phyloP scores from a whole-genome alignment of 2,113 vertebrate species.

The Nestor notabilis region DNA sequence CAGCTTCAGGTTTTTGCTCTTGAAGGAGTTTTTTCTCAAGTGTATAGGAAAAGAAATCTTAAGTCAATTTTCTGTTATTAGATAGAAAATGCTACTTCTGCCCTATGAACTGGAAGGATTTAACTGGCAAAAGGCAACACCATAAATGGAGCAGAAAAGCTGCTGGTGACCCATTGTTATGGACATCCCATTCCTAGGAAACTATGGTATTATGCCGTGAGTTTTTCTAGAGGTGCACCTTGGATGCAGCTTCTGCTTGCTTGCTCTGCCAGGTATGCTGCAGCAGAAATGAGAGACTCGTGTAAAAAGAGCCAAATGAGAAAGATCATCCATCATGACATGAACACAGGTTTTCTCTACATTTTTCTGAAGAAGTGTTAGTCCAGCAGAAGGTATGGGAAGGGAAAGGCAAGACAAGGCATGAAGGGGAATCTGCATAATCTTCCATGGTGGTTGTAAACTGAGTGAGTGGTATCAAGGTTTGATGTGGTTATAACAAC shows the following conservation, averaged over 20 bases:
- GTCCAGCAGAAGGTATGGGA: background rate
- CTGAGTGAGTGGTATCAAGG: background rate
- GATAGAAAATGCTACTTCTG: background rate
- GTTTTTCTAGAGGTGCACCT: background rate
- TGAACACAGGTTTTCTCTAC: background rate
- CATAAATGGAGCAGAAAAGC: background rate
- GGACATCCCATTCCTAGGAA: background rate
- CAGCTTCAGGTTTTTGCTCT: background rate
- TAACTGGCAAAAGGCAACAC: background rate
- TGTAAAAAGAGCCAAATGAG: fast-evolving
- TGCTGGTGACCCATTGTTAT: background rate
- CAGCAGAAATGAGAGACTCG: background rate
- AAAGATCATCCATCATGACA: background rate
- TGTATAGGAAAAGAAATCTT: background rate
- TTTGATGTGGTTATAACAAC: background rate
- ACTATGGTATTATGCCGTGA: background rate
- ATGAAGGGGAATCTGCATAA: background rate
- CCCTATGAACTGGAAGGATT: background rate
- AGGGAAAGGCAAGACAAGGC: background rate
- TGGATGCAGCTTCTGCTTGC: background rate
- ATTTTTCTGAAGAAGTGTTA: background rate
- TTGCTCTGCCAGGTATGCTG: background rate
- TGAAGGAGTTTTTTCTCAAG: background rate
- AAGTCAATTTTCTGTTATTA: background rate
- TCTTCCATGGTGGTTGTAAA: background rate